A percentile compares a stretch with the other conserved stretches of the same genome.
phyloP scores from a whole-genome alignment of 2,113 vertebrate genomes.

The Herpetotheres cachinnans region DNA sequence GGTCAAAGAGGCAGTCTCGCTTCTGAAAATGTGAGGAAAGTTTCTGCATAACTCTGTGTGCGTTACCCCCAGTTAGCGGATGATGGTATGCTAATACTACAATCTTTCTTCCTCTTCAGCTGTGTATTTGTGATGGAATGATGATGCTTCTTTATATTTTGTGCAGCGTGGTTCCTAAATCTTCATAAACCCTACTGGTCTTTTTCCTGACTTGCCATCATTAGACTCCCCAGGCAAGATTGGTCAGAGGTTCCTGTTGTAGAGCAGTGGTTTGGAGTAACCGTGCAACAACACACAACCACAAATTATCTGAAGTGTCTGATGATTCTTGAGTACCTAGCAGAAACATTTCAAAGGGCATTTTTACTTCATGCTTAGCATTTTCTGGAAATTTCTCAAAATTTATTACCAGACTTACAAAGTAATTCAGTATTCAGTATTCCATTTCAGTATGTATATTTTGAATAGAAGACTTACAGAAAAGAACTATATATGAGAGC shows the following conservation, averaged over 20 bases:
- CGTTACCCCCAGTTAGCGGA: background rate
- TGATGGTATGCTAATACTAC: background rate
- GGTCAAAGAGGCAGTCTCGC: background rate
- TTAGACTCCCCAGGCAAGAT: background rate
- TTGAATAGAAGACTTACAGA: background rate
- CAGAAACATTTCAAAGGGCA: background rate
- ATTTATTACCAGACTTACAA: background rate
- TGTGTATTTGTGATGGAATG: background rate
- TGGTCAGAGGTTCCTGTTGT: background rate
- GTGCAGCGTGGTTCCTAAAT: background rate
- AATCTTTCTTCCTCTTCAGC: background rate
- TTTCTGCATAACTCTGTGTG: background rate
- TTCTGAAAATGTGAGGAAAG: background rate
- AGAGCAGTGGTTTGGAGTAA: background rate
- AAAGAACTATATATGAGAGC: background rate
- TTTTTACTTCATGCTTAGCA: background rate
- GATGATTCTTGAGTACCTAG: background rate
- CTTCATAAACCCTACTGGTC: background rate
- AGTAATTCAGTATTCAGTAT: background rate
- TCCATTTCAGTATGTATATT: background rate
- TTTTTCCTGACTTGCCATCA: background rate
- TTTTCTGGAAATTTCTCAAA: background rate
- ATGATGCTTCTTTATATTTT: background rate
- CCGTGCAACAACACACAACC: background rate
- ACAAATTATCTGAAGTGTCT: background rate